A percentile compares a stretch with the other conserved stretches of the same genome.
Conservation (phyloP, 1,140 invertebrate genomes). For the Portunus trituberculatus region DNA sequence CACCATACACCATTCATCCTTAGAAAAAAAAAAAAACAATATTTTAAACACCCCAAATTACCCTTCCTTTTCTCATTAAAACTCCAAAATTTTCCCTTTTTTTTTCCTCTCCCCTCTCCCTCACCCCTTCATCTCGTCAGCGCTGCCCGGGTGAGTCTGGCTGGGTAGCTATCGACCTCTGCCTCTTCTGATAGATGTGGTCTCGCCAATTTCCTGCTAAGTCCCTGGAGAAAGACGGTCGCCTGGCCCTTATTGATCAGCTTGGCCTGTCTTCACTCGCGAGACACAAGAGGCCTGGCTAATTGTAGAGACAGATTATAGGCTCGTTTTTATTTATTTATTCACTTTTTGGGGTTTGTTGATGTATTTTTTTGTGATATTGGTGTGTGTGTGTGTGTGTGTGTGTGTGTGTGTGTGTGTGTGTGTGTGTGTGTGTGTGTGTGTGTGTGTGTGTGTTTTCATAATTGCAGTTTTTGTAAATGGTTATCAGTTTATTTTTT, state of each 20-base stretch:
- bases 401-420: no score
- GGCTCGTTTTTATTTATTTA: no score
- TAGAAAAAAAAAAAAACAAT: no score
- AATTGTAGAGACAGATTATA: neutral
- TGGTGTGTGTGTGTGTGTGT: no score
- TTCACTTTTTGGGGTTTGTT: no score
- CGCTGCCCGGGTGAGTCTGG: neutral
- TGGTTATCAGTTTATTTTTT: no score
- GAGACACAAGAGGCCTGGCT: neutral
- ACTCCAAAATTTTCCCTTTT: neutral
- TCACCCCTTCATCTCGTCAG: neutral
- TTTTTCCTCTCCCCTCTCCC: neutral
- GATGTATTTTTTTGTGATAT: no score
- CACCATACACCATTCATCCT: no score
- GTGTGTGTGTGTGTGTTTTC: no score
- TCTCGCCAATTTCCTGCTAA: slow-evolving; percentile 32
- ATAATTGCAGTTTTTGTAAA: no score
- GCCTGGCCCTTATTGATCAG: slow-evolving; percentile 27
- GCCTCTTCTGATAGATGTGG: slow-evolving; percentile 24
- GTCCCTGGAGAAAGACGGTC: neutral
- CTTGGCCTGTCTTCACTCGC: neutral
- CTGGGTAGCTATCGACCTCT: neutral
- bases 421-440: no score
- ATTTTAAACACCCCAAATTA: no score
- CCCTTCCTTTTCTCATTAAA: neutral